Evolutionary conservation across 2,888 invertebrate genomes (phyloP), one percentile per base, ranked within the genome.

Genomic region (Morpho helenor): DNA sequence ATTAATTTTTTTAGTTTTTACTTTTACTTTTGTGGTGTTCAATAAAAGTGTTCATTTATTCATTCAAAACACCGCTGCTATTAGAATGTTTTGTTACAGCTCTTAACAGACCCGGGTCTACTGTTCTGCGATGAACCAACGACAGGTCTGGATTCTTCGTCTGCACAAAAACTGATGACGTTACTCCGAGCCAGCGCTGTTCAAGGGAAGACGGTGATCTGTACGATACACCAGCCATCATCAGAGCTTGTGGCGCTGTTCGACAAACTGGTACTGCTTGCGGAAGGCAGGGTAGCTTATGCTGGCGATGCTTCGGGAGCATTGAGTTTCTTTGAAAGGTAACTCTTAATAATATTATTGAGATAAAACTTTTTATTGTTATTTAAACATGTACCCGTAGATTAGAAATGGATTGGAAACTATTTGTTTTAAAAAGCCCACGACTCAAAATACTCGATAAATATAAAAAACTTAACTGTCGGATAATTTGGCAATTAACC

Each of bases 121-220:
- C 86, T 99, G 46, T 98, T 99, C 85, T 96, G 98, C 77, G 99
- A 99, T 74, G 99, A 99, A 76, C 98, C 98, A 7, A 99, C 99
- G 0, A 98, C 98, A 0, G 98, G 98, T 0, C 80, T 96, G 57
- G 99, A 99, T 80, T 97, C 98, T 0, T 97, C 94, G 72, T 98
- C 98, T 76, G 98, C 99, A 0, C 95, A 95, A 76, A 96, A 95
- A 76, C 90, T 99, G 58, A 94, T 96, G 57, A 89, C 92, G 7
- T 92, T 95, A 53, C 92, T 96, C 71, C 93, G 94, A 40, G 87
- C 91, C 63, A 93, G 95, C 77, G 94, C 96, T 0, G 91, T 92
- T 2, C 93, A 93, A 66, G 96, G 97, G 16, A 96, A 96, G 82
- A 97, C 97, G 0, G 94, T 98, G 44, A 90, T 98, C 57, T 97